Evolutionary conservation across 2,888 invertebrate genomes (phyloP), one percentile per base, ranked within the genome.

Genomic region (Megastigmus dorsalis): DNA sequence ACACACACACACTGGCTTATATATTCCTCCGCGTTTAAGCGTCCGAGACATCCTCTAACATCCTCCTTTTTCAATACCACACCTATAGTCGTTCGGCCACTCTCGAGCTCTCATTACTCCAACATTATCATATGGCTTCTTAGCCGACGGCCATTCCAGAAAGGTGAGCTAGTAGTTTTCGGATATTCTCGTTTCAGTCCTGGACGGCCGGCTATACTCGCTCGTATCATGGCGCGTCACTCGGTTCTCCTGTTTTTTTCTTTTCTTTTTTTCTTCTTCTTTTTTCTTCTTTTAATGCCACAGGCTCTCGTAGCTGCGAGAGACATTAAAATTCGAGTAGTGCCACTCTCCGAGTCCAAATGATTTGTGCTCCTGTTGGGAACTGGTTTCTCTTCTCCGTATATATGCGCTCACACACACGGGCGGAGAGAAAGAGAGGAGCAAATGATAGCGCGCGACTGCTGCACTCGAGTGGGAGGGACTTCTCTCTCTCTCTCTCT

Each of bases 281-380:
- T 13, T 26, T 10, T 15, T 45, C 9, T 36, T 13, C n/a, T n/a
- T 74, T 69, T 66, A 75, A 71, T 67, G 71, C 62, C 71, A 55
- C 63, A 62, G 70, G n/a, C n/a, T 71, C 66, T 71, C 66, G 62
- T 41, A 62, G 23, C 33, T n/a, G 28, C 38, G 36, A 23, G 36
- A 23, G 55, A 38, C 52, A 75, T 75, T 75, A 75, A 75, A 75
- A 60, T 75, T 71, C 62, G 20, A 9, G n/a, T 30, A 45, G 63
- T 33, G 9, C 6, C 36, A 80, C 78, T 79, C 78, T 79, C 70
- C 77, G 70, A 77, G 77, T 68, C 75, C 72, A 69, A 82, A 74
- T 82, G 84, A 86, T 86, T 84, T 85, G 83, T 84, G 82, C 80
- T 82, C 79, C 79, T 74, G 80, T 78, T 79, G 77, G 73, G 76